Evolutionary conservation across 2,113 vertebrate genomes (phyloP).

Genomic region (Microtus pennsylvanicus): DNA sequence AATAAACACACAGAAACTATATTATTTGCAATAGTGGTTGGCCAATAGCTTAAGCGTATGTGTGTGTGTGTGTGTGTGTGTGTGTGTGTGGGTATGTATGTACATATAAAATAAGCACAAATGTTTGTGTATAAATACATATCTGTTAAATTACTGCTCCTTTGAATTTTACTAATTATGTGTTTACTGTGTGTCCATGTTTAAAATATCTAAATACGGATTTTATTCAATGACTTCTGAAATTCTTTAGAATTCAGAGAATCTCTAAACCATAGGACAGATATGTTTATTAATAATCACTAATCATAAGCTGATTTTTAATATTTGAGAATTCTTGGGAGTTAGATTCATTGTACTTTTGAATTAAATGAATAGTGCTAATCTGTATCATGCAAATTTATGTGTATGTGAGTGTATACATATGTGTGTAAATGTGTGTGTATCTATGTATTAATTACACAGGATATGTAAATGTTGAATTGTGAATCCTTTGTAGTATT

Average conservation of each 20-base stretch:
- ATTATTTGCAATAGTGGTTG: too few species aligned
- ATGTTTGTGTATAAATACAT: not conserved
- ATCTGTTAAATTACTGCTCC: not conserved
- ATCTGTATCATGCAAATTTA: not conserved
- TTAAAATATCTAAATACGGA: not conserved
- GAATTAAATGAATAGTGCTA: not conserved
- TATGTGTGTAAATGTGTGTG: too few species aligned
- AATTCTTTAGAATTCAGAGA: constrained; percentile 1
- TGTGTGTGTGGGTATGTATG: too few species aligned
- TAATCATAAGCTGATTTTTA: constrained; percentile 4
- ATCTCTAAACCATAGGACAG: not conserved
- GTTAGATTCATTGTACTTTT: constrained; percentile 8
- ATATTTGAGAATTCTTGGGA: not conserved
- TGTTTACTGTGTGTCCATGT: not conserved
- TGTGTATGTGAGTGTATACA: not conserved
- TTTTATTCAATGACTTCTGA: constrained; percentile 21
- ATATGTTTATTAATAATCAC: constrained; percentile 2
- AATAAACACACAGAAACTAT: too few species aligned
- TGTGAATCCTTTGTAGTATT: not conserved
- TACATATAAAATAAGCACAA: not conserved
- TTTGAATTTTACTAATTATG: not conserved
- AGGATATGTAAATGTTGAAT: not conserved
- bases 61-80: too few species aligned
- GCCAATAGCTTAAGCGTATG: too few species aligned
- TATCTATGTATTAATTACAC: not conserved